Evolutionary conservation across 2,113 vertebrate genomes (phyloP), one percentile per base, ranked within the genome.

Genomic region (Dipodomys merriami): DNA sequence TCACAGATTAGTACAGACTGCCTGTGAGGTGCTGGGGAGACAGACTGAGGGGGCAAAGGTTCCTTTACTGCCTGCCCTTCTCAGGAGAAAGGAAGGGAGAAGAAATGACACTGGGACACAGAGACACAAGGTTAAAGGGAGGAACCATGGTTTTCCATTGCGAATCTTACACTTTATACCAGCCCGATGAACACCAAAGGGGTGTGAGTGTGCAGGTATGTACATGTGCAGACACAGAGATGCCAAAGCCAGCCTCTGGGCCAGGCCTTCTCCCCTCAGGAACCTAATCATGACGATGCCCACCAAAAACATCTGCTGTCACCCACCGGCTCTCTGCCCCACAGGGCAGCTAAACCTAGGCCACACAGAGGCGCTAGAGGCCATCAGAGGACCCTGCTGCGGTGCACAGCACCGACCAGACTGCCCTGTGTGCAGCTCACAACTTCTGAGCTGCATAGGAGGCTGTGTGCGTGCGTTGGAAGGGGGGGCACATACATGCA

Each of bases 101-200:
- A 18, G 62, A 27, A 30, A 20, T 29, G 76, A 27, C 23, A 30
- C 11, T 13, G 53, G 53, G 53, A 16, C 53, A 57, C 15, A 62
- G 0, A 27, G 16, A 18, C 4, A 7, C 5, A 46, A 49, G 74
- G 74, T 11, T 18, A n/a, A 64, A 29, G 64, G 65, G 10, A 15
- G 22, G 27, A 33, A 13, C 53, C 3, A 0, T 1, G 49, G 5
- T 1, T 25, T 6, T 25, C 62, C 16, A 13, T 65, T 35, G 35
- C 64, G 7, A 18, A 12, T 22, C 16, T 27, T 23, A 39, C 16
- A 33, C 35, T 19, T 89, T 86, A 6, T 2, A 5, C 2, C 62
- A 53, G 20, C 39, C 90, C 4, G 35, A 64, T 23, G 22, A 9
- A 25, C 12, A 57, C 4, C 12, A 5, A 6, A 23, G 8, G 65